Evolutionary conservation across 2,113 vertebrate species (phyloP).

Genomic region (Guaruba guarouba): DNA sequence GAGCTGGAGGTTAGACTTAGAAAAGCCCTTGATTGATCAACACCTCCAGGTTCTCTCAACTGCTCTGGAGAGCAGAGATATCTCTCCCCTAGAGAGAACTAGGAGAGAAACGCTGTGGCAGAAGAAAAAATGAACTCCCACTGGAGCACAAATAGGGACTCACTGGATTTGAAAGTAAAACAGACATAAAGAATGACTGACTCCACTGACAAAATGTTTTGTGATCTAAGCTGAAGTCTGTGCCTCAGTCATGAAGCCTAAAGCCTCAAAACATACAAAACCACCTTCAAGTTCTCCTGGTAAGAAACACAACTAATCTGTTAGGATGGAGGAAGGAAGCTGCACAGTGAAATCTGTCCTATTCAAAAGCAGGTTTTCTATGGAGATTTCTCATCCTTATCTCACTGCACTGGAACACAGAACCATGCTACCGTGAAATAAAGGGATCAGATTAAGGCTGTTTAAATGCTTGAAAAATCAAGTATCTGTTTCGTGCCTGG

Average conservation of each 20-base stretch:
- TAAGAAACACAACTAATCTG: neutral
- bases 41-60: neutral
- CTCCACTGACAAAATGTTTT: neutral
- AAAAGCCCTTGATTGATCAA: neutral
- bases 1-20: neutral
- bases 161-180: neutral
- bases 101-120: neutral
- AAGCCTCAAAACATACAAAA: neutral
- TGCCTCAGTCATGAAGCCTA: neutral
- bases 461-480: neutral
- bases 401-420: neutral
- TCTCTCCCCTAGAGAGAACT: neutral
- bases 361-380: neutral
- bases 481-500: neutral
- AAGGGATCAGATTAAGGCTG: neutral
- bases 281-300: neutral
- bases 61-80: neutral
- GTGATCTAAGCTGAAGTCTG: neutral
- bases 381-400: neutral
- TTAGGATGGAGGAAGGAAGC: neutral
- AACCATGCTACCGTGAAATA: neutral
- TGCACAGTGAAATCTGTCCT: neutral
- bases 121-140: neutral
- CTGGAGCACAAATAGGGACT: neutral
- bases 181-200: neutral